Evolutionary conservation across 2,113 vertebrate genomes (phyloP).

Genomic region (Falcunculus frontatus): DNA sequence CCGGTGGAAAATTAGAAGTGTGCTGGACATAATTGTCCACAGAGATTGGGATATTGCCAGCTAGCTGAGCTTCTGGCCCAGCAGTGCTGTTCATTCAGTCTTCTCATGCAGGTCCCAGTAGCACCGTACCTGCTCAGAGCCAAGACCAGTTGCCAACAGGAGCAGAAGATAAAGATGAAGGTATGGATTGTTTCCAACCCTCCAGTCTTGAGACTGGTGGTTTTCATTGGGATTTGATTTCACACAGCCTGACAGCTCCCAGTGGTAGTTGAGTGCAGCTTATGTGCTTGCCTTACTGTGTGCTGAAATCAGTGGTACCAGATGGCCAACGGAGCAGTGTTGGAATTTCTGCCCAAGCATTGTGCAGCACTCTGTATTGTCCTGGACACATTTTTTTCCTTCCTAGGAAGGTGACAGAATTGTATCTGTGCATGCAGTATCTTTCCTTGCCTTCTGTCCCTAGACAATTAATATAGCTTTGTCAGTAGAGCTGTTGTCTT

Average conservation of each 20-base stretch:
- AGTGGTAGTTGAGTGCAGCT: background rate
- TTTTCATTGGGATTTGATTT: background rate
- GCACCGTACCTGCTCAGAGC: background rate
- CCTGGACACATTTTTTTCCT: background rate
- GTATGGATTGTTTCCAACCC: background rate
- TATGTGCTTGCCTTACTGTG: background rate
- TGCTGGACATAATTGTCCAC: background rate
- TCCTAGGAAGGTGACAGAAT: background rate
- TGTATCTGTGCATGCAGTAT: background rate
- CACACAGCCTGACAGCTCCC: background rate
- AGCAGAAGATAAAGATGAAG: background rate
- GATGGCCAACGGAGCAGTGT: fast-evolving
- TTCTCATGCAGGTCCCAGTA: background rate
- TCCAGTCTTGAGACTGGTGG: background rate
- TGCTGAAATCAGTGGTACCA: background rate
- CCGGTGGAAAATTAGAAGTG: fast-evolving
- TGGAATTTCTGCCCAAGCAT: background rate
- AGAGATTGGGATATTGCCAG: background rate
- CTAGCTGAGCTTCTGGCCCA: background rate
- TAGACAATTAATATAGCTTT: background rate
- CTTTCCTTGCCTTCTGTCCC: background rate
- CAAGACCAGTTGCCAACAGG: background rate
- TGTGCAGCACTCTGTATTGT: background rate
- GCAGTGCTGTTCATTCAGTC: background rate
- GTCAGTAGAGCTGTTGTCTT: background rate